Evolutionary conservation across 2,113 vertebrate species (phyloP), one percentile per base, ranked within the genome.

Genomic region (Misgurnus anguillicaudatus): DNA sequence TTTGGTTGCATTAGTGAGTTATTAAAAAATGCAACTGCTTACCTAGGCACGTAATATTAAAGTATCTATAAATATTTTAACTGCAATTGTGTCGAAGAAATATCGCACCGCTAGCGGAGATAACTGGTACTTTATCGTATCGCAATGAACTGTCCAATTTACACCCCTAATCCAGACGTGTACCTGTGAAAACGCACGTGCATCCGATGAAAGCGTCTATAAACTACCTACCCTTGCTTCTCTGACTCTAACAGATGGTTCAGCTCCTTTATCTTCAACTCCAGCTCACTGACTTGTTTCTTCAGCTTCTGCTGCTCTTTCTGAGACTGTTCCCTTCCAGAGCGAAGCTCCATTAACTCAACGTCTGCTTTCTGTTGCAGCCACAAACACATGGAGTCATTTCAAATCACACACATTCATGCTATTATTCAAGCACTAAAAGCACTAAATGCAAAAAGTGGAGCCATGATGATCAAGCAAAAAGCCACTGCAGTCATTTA

Each of bases 361-460:
- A 87, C 88, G 89, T 98, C 96, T 80, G 95, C 81, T 93, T 98
- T 99, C 98, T 99, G 83, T 79, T 16, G 4, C 45, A 76, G 11
- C 83, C 81, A 17, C 66, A 81, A 77, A 60, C 42, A 62, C 9
- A 81, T 14, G 51, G 16, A 66, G 9, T 70, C 8, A 61, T 16
- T 67, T 47, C 6, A 5, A 60, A 39, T 58, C 5, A 21, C 38
- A 60, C 5, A 80, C 14, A 45, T 31, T 64, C 45, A 67, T 13
- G 5, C n/a, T n/a, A n/a, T n/a, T 3, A 19, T 39, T 3, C 1
- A 57, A 19, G 0, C 16, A 55, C 6, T 14, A 55, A 55, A 53
- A 16, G 13, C 16, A n/a, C n/a, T n/a, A 16, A 55, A 16, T 16
- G 17, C 11, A 39, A n/a, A 55, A 11, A n/a, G 53, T 47, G 45